These are phyloP conservation scores for Lerista edwardsae DNA, from an alignment of 2,797 vertebrate genomes.

Conservation along the genomic window DNA sequence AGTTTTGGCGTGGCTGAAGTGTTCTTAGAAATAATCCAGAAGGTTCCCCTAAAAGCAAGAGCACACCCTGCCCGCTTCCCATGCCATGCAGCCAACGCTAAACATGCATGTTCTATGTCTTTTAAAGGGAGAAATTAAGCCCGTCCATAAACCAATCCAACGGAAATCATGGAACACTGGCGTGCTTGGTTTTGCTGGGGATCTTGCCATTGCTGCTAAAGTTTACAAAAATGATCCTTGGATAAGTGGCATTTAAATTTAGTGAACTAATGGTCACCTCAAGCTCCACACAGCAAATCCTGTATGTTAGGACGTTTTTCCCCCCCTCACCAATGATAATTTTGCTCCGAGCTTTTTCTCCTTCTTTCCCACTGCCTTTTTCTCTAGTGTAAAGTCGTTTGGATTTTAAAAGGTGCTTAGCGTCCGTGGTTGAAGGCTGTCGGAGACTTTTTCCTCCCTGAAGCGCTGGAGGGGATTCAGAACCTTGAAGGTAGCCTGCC, in stretches of 20 bases:
- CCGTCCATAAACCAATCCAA: not conserved
- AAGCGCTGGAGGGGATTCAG: conserved; percentile 37
- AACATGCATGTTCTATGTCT: not conserved
- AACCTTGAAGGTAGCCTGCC: not conserved
- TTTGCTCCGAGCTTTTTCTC: conserved; percentile 31
- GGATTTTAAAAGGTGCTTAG: conserved; percentile 18
- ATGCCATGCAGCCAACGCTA: not conserved
- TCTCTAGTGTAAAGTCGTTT: conserved; percentile 21
- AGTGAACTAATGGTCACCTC: not conserved
- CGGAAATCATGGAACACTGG: not conserved
- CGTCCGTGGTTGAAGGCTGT: not conserved
- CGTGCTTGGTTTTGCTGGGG: not conserved
- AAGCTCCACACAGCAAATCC: not conserved
- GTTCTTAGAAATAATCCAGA: not conserved
- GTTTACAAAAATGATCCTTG: conserved; percentile 9
- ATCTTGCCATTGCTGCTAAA: conserved; percentile 14
- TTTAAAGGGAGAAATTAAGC: not conserved
- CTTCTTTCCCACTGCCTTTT: conserved; percentile 3
- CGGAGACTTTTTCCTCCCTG: not conserved
- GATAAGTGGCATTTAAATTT: conserved; percentile 51
- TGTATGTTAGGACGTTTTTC: not conserved
- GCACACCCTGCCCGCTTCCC: not conserved
- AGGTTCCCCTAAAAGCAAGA: not conserved
- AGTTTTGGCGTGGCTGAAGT: not conserved
- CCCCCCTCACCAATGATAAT: not conserved